Base-by-base conservation (phyloP, 2,113 vertebrate species). In the Orthochromis malagaraziensis region DNA sequence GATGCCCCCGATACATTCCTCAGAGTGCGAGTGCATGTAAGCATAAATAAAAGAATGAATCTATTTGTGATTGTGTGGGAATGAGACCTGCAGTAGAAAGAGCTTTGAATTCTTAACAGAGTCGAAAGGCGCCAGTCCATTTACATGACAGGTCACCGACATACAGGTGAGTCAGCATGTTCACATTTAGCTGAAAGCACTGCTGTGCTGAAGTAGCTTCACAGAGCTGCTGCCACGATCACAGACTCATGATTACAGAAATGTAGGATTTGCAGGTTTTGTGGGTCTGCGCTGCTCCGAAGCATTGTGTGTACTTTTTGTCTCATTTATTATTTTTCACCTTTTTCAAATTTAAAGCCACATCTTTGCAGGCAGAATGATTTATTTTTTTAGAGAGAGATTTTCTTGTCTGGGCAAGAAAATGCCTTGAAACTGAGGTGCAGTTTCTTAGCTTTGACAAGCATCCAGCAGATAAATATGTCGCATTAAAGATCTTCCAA, bases 401-500 rank as follows among this genome's bases (percentile, higher is more conserved):
- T 73, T 24, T 45, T 73, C 40, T 73, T 45, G 68, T 11, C 21
- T 26, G 68, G 13, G 14, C 21, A 68, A 68, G 63, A 68, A 68
- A 68, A 38, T 68, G 4, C 38, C 11, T 21, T 68, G 33, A 68
- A 68, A 77, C 0, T 31, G 70, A 31, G 45, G 14, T 19, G 42
- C 9, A 49, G 47, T 77, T 77, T 77, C 16, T 26, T 49, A 31
- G 26, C 45, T 31, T 77, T 77, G 10, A 49, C 26, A 49, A 77
- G 16, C 42, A 77, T 33, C 45, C 26, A 33, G 73, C 16, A 51
- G 24, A 82, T 19, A 83, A 75, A 88, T 24, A 21, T 40, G 26
- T 83, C 17, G 57, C 73, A 85, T 3, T 73, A 84, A 92, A 91
- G 19, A 90, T 85, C 29, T 87, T 77, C 24, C 58, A 82, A 77